Evolutionary conservation across 2,888 invertebrate genomes (phyloP).

Genomic region (Acanthosepion lycidas): DNA sequence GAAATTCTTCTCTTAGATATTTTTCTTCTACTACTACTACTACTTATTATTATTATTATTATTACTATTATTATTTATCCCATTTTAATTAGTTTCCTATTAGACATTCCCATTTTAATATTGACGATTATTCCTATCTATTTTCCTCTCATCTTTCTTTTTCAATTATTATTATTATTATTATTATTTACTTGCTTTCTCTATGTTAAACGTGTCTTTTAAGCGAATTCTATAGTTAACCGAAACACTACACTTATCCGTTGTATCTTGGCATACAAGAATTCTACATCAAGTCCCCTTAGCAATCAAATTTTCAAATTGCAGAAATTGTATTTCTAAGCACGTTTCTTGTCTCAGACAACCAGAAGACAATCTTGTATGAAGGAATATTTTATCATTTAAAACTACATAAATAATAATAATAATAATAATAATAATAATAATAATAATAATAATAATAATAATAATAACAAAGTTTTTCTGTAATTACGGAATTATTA

Average conservation of each 20-base stretch:
- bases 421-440: background rate
- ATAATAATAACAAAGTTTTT: background rate
- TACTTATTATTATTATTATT: too few relatives aligned
- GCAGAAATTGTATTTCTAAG: background rate
- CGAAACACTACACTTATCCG: background rate
- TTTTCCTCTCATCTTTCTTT: too few relatives aligned
- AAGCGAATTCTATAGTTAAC: background rate
- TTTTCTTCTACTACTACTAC: too few relatives aligned
- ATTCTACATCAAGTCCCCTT: background rate
- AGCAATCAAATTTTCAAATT: background rate
- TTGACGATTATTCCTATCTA: too few relatives aligned
- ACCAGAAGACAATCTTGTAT: background rate
- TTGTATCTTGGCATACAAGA: background rate
- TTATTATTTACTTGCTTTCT: background rate
- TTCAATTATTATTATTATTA: too few relatives aligned
- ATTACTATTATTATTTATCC: too few relatives aligned
- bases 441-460: background rate
- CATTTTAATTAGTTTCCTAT: too few relatives aligned
- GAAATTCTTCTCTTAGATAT: too few relatives aligned
- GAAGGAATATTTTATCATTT: background rate
- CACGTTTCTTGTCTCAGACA: background rate
- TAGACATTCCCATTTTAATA: too few relatives aligned
- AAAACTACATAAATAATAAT: background rate
- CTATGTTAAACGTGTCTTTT: constrained; percentile 17
- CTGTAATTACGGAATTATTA: background rate